phyloP scores from a whole-genome alignment of 2,888 invertebrate genomes.

The Melanargia galathea region DNA sequence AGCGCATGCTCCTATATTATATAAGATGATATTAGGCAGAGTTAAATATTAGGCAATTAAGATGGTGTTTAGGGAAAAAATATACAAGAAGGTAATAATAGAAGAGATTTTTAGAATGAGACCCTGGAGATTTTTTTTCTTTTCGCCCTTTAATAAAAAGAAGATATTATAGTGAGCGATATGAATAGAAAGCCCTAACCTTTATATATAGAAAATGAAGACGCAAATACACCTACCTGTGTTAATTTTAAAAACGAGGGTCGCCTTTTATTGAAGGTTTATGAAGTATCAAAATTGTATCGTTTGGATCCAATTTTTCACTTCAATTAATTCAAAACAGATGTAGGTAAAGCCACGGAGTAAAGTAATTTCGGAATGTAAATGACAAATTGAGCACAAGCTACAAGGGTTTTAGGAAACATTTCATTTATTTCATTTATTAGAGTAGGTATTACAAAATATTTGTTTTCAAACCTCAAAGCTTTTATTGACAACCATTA shows the following conservation, averaged over 20 bases:
- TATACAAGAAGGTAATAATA: background rate
- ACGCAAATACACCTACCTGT: background rate
- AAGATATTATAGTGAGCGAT: background rate
- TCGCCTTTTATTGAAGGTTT: conserved; percentile 7
- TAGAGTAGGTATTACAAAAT: background rate
- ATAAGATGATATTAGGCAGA: background rate
- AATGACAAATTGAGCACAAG: conserved; percentile 15
- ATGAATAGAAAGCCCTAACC: background rate
- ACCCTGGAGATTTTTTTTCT: too few relatives aligned
- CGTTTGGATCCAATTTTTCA: conserved; percentile 20
- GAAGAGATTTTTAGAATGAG: background rate
- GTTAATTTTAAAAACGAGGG: conserved; percentile 2
- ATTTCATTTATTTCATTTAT: background rate
- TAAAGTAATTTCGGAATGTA: conserved; percentile 19
- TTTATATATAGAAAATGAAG: background rate
- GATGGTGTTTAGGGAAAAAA: background rate
- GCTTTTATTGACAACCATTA: background rate
- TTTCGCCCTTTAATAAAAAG: too few relatives aligned
- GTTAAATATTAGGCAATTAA: conserved; percentile 5
- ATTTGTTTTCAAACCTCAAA: background rate
- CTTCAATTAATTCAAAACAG: conserved; percentile 24
- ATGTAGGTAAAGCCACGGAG: conserved; percentile 8
- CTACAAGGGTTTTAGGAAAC: background rate
- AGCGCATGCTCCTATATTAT: background rate
- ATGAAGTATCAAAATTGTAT: conserved; percentile 10